A percentile compares a stretch with the other conserved stretches of the same genome.
phyloP scores from a whole-genome alignment of 2,888 invertebrate species.

The Agrochola circellaris region DNA sequence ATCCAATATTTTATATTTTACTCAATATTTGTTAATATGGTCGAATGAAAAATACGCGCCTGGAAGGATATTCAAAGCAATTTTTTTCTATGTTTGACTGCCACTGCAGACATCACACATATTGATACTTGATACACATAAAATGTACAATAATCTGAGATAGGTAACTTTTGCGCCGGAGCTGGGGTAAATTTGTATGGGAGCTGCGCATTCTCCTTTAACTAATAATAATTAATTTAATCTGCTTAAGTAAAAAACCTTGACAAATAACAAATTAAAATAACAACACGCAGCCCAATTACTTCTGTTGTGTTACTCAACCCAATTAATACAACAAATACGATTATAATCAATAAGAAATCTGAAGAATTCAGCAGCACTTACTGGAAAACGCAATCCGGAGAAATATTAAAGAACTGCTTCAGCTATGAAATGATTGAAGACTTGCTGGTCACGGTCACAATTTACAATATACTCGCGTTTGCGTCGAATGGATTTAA shows the following conservation, averaged over 20 bases:
- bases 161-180: too few relatives aligned
- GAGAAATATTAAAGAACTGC: conserved; percentile 17
- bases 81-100: too few relatives aligned
- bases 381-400: conserved; percentile 13
- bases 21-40: too few relatives aligned
- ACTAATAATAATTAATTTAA: too few relatives aligned
- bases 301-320: not conserved
- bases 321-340: conserved; percentile 13
- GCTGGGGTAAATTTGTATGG: too few relatives aligned
- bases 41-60: too few relatives aligned
- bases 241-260: conserved; percentile 1
- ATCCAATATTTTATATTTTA: too few relatives aligned
- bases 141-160: too few relatives aligned
- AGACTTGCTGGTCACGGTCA: conserved; percentile 43
- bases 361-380: conserved; percentile 6
- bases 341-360: not conserved
- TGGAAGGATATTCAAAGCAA: too few relatives aligned
- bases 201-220: too few relatives aligned
- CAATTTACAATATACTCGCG: conserved; percentile 7
- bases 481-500: conserved; percentile 37
- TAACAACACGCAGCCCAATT: not conserved
- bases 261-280: conserved; percentile 29
- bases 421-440: conserved; percentile 12
- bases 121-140: too few relatives aligned
- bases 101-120: too few relatives aligned